phyloP scores from a whole-genome alignment of 2,113 vertebrate genomes.

The Archilochus colubris region DNA sequence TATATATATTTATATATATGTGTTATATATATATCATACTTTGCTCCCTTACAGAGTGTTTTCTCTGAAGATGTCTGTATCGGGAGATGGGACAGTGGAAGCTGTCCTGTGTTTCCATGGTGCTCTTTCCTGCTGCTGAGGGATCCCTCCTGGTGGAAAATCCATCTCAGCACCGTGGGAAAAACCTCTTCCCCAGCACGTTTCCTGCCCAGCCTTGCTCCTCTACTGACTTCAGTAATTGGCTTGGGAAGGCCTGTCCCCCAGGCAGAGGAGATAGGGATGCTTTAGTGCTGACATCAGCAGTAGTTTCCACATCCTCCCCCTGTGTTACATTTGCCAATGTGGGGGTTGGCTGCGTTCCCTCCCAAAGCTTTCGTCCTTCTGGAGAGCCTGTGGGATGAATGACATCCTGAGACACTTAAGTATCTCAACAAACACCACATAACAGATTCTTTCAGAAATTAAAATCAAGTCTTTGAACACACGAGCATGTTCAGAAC shows the following conservation, averaged over 20 bases:
- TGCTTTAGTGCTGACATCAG: slow-evolving; percentile 54
- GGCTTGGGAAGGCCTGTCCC: slow-evolving; percentile 22
- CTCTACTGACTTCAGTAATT: background rate
- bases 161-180: background rate
- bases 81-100: background rate
- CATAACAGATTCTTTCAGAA: background rate
- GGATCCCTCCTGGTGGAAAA: background rate
- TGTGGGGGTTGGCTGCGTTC: background rate
- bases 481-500: background rate
- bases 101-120: slow-evolving; percentile 36
- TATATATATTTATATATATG: no score
- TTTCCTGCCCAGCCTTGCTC: slow-evolving; percentile 27
- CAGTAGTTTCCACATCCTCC: slow-evolving; percentile 5
- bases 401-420: background rate
- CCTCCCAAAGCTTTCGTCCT: background rate
- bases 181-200: background rate
- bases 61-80: background rate
- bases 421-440: background rate
- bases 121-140: background rate
- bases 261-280: background rate
- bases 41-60: background rate
- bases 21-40: background rate
- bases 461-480: background rate
- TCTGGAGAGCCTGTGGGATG: background rate
- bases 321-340: background rate